Conservation (phyloP, 2,113 vertebrate species). For the Paramisgurnus dabryanus region DNA sequence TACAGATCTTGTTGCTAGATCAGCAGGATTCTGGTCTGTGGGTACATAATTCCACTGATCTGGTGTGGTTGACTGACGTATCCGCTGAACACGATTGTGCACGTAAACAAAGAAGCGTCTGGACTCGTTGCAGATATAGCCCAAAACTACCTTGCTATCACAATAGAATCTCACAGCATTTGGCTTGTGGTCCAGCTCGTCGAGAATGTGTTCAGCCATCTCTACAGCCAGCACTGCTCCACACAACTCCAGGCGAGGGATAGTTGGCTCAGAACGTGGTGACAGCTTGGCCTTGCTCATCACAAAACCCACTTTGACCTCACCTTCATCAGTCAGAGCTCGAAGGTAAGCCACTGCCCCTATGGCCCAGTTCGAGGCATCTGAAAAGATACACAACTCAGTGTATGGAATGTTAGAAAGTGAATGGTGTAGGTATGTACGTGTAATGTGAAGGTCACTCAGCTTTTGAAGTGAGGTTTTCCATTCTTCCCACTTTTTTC, state of each 20-base stretch:
- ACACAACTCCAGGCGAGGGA: conserved; percentile 39
- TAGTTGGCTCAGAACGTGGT: conserved; percentile 34
- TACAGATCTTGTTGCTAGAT: background rate
- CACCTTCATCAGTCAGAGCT: background rate
- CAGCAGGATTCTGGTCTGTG: conserved; percentile 9
- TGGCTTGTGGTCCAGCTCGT: conserved; percentile 24
- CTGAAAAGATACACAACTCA: conserved; percentile 1
- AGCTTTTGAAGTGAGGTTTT: conserved; percentile 9
- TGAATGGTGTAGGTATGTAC: background rate
- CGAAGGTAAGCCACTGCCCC: background rate
- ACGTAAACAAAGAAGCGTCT: conserved; percentile 2
- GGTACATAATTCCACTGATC: background rate
- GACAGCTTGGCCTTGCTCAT: conserved; percentile 12
- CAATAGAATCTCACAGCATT: conserved; percentile 25
- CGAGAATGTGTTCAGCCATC: conserved; percentile 40
- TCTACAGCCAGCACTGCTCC: conserved; percentile 44
- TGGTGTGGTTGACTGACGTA: background rate
- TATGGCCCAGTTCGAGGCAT: background rate
- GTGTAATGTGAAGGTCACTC: background rate
- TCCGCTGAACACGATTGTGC: conserved; percentile 5
- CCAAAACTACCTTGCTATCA: conserved; percentile 36
- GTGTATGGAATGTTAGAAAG: background rate
- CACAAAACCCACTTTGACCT: background rate
- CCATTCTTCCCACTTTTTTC: conserved; percentile 7
- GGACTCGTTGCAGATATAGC: conserved; percentile 31